Conservation (phyloP, 2,797 vertebrate genomes). For the Sebastes minor region DNA sequence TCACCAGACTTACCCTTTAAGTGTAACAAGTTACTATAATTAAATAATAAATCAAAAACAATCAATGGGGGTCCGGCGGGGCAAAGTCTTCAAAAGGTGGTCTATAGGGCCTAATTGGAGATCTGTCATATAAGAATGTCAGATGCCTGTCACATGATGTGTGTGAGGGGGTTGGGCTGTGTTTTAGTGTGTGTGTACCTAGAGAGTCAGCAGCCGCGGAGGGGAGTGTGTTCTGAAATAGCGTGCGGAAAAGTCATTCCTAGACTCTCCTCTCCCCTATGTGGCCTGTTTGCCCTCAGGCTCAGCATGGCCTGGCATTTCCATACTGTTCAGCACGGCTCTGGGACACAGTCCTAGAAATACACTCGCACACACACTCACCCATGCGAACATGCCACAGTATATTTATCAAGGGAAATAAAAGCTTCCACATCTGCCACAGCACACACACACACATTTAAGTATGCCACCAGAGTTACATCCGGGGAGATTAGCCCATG, state of each 20-base stretch:
- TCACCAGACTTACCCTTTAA: neutral
- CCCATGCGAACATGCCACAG: constrained; percentile 1
- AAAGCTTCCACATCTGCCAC: constrained; percentile 11
- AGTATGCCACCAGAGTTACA: neutral
- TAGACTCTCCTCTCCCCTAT: constrained; percentile 44
- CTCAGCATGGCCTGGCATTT: constrained; percentile 64
- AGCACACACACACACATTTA: neutral
- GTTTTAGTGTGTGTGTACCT: constrained; percentile 2
- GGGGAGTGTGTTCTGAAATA: constrained; percentile 47
- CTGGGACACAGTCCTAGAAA: constrained; percentile 26
- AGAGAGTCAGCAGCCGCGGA: constrained; percentile 16
- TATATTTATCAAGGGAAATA: constrained; percentile 25
- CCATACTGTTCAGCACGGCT: constrained; percentile 44
- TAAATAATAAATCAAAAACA: constrained; percentile 12
- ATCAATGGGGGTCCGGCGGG: neutral
- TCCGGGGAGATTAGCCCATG: neutral
- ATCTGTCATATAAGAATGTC: constrained; percentile 32
- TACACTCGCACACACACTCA: neutral
- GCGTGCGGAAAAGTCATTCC: constrained; percentile 55
- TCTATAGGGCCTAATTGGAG: constrained; percentile 13
- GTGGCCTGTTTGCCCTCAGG: constrained; percentile 49
- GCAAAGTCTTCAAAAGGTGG: neutral
- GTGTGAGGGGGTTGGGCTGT: neutral
- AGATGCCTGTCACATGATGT: constrained; percentile 23
- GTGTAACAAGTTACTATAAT: neutral